Conservation (phyloP, 2,113 vertebrate genomes). For the Ibidorhyncha struthersii region DNA sequence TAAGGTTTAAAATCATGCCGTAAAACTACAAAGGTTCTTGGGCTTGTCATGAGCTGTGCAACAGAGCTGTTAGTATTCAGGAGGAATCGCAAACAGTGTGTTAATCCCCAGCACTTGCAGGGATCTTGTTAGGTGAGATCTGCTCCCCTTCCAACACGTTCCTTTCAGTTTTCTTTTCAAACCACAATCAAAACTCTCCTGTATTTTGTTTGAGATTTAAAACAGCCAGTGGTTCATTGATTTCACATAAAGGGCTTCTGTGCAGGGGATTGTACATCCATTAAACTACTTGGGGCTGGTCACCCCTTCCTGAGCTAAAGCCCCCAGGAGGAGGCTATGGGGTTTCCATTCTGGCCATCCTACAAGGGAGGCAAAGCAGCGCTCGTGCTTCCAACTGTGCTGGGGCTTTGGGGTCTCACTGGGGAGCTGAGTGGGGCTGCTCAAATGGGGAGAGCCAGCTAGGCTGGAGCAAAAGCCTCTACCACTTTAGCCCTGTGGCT, state of each 20-base stretch:
- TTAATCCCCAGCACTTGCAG: not conserved
- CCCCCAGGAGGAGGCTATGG: not conserved
- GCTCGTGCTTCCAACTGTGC: not conserved
- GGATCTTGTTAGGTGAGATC: not conserved
- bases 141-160: not conserved
- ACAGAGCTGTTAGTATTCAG: slow-evolving; percentile 30
- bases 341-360: not conserved
- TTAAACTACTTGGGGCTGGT: not conserved
- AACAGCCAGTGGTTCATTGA: slow-evolving; percentile 42
- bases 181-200: slow-evolving; percentile 58
- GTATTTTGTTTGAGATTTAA: slow-evolving; percentile 59
- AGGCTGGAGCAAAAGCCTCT: not conserved
- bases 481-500: not conserved
- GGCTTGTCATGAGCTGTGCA: not conserved
- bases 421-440: not conserved
- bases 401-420: not conserved
- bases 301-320: not conserved
- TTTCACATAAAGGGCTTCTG: slow-evolving; percentile 55
- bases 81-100: not conserved
- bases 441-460: not conserved
- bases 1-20: not conserved
- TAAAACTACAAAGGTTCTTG: not conserved
- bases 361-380: accelerated
- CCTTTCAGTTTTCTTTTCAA: slow-evolving; percentile 63
- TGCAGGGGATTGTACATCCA: not conserved